A percentile compares a stretch with the other conserved stretches of the same genome.
These are phyloP conservation scores for Schizaphis graminum DNA, from an alignment of 2,888 invertebrate species.

Conservation along the genomic window DNA sequence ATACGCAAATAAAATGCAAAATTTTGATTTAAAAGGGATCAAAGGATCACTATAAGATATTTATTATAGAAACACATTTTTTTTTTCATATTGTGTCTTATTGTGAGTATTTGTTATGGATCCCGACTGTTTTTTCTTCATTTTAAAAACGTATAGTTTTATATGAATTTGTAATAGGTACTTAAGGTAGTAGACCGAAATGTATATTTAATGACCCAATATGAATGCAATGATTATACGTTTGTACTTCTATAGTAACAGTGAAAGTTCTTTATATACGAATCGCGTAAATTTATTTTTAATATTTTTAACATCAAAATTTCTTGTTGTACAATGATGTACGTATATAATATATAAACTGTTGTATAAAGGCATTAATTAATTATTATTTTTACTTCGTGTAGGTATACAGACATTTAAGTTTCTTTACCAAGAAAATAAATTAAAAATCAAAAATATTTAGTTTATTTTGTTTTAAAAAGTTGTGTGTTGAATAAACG, in stretches of 20 bases:
- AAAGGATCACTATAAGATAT: not conserved
- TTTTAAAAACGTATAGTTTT: not conserved
- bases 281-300: not conserved
- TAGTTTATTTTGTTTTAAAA: not conserved
- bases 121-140: not conserved
- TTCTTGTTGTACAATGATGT: not conserved
- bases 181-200: not conserved
- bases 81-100: not conserved
- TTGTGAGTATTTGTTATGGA: not conserved
- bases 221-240: not conserved
- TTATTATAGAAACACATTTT: not conserved
- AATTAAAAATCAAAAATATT: not conserved
- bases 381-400: not conserved
- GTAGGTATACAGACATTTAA: not conserved
- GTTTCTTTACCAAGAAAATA: not conserved
- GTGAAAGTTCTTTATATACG: not conserved
- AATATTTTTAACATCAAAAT: not conserved
- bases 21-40: not conserved
- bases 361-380: not conserved
- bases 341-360: not conserved
- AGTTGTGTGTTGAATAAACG: not conserved
- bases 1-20: not conserved
- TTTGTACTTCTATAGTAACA: not conserved
- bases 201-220: not conserved
- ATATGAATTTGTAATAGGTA: not conserved